Evolutionary conservation across 2,113 vertebrate species (phyloP), one percentile per base, ranked within the genome.

Genomic region (Platysternon megacephalum): DNA sequence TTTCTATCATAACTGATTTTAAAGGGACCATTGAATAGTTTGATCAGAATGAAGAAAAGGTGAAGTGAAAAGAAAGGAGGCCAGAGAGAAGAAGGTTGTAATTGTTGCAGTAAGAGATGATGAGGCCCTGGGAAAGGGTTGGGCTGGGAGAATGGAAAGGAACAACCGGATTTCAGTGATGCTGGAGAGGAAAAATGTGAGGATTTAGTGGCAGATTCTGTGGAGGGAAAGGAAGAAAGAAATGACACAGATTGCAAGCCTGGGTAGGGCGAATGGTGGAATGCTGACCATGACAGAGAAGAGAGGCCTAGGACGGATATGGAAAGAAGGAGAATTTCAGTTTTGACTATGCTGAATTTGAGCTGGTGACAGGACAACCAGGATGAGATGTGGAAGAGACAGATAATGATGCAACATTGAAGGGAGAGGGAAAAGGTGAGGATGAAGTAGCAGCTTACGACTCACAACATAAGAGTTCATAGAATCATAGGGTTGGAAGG

Each of bases 191-290:
- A 89, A 52, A 94, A 55, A 8, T 5, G 6, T 7, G 11, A 88
- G 24, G 9, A 17, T 49, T 52, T 89, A 84, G 84, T 51, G 19
- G 11, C 14, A 93, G 46, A 72, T 5, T 7, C 21, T 16, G 78
- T 32, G 44, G 5, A 65, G 44, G 0, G 1, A 26, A 92, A 78
- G 51, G 0, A 0, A 22, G 10, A 61, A 2, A 12, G 17, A 4
- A 84, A 28, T 17, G 91, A 10, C 2, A 19, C 42, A 13, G 7
- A 90, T 28, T 68, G 16, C n/a, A 92, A 56, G 24, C 0, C 2
- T 83, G 7, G 22, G 13, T 80, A 22, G 32, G 80, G 92, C 8
- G 35, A 88, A 8, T 5, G 2, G 84, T 89, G 8, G 2, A 92
- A 90, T 78, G 91, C 22, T 90, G 29, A 46, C 0, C 0, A 2